Evolutionary conservation across 2,888 invertebrate species (phyloP), one percentile per base, ranked within the genome.

Genomic region (Conops quadrifasciatus): DNA sequence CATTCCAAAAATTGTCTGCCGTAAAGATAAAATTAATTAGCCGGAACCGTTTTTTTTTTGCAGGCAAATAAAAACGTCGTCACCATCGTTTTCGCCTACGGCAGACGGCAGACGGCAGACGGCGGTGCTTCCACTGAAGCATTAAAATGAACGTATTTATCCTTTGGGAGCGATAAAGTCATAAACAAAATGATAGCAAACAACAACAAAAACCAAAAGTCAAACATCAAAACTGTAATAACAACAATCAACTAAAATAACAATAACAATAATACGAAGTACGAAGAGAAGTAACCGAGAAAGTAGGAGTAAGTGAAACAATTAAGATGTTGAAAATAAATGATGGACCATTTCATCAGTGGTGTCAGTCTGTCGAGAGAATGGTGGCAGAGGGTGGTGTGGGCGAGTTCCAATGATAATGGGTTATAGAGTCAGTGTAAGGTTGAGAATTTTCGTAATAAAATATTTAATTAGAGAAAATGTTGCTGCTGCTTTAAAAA

Each of bases 81-180:
- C 1, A 49, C 36, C n/a, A 49, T 49, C 49, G 19, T 16, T 16
- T 19, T 19, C 4, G 11, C 7, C 5, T 4, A 36, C 4, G 9
- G 4, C 9, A 36, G 36, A 36, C n/a, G 9, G 36, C 36, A 36
- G 36, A 36, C 36, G 9, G 9, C 9, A 36, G 36, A 36, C 36
- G 36, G 36, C 9, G 36, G 21, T 19, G 15, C 16, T 19, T 11
- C 47, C 19, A 30, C 28, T 66, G 28, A 21, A 66, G 51, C 65
- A 30, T 53, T 30, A 43, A 58, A 51, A 66, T 66, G 56, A 68
- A 68, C 65, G 43, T 68, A 71, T 68, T 60, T 56, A 24, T 73
- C 73, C 68, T 68, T 30, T 45, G 73, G 71, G 73, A 71, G 56
- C 71, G 64, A 68, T 73, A 71, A 73, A 73, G 66, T 62, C 68